Conservation (phyloP, 2,113 vertebrate species). For the Serinus canaria region DNA sequence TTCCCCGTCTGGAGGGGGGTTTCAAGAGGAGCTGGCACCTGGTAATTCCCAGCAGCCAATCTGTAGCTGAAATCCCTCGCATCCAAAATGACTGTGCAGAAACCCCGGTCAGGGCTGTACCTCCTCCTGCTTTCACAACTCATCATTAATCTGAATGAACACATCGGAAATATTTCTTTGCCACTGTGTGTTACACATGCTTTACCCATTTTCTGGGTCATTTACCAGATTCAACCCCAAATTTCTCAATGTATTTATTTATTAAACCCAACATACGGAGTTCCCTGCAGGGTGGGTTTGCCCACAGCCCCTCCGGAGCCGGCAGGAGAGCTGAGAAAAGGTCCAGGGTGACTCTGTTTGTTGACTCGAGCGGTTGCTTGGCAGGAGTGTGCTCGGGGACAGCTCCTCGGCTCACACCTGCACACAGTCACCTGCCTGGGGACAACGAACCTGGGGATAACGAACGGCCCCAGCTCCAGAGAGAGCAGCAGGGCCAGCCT, state of each 20-base stretch:
- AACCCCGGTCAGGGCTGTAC: background rate
- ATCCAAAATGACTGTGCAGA: background rate
- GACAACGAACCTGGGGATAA: no score
- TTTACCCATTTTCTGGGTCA: accelerated
- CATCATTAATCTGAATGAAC: background rate
- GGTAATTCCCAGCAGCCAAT: background rate
- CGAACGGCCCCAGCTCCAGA: accelerated
- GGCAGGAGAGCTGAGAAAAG: background rate
- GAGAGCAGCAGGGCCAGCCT: background rate
- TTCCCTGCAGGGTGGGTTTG: background rate
- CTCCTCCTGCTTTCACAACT: background rate
- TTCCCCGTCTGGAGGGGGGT: background rate
- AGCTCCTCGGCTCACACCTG: background rate
- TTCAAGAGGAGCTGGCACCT: background rate
- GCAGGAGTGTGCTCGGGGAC: background rate
- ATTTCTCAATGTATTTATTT: background rate
- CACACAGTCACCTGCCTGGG: background rate
- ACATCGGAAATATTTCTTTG: background rate
- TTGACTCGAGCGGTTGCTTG: accelerated
- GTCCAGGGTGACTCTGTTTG: background rate
- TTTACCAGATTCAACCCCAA: background rate
- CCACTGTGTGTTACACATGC: no score
- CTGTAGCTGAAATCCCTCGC: background rate
- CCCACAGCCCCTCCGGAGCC: background rate
- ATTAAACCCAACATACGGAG: accelerated